Evolutionary conservation across 2,888 invertebrate genomes (phyloP).

Genomic region (Platycheirus albimanus): DNA sequence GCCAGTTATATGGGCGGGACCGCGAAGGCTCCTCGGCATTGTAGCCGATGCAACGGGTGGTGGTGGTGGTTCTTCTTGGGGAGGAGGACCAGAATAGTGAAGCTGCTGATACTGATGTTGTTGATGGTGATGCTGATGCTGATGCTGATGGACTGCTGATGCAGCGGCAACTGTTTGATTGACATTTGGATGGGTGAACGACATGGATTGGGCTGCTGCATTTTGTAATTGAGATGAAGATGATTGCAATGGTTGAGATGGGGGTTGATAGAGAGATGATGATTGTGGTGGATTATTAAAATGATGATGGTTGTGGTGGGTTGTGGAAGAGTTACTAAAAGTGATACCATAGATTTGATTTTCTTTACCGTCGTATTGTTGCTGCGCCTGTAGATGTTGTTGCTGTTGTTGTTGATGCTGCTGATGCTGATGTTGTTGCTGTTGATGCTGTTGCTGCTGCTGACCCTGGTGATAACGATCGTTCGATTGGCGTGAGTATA

Average conservation of each 20-base stretch:
- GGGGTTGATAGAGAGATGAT: constrained; percentile 77
- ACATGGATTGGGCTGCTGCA: constrained; percentile 63
- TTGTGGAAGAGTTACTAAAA: constrained; percentile 79
- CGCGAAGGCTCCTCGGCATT: constrained; percentile 78
- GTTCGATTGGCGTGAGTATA: constrained; percentile 77
- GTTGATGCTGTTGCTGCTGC: constrained; percentile 72
- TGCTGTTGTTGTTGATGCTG: constrained; percentile 75
- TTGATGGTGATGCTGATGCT: constrained; percentile 61
- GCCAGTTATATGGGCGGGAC: constrained; percentile 28
- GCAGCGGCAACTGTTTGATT: constrained; percentile 60
- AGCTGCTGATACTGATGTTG: constrained; percentile 73
- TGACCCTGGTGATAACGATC: constrained; percentile 74
- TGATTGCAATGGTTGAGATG: constrained; percentile 75
- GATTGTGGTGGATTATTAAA: constrained; percentile 79
- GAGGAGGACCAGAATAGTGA: constrained; percentile 81
- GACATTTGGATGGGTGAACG: constrained; percentile 51
- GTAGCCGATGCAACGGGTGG: constrained; percentile 80
- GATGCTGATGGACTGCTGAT: constrained; percentile 56
- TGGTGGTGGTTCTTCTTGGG: constrained; percentile 81
- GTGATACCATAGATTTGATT: constrained; percentile 81
- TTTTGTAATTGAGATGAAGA: constrained; percentile 71
- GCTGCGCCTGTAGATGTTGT: constrained; percentile 74
- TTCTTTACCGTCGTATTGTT: constrained; percentile 82
- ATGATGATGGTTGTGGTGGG: constrained; percentile 78
- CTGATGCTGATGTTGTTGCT: constrained; percentile 75